These are phyloP conservation scores for Umimayanthus chanpuru DNA, from an alignment of 92 coral and sea anemone species.

Conservation along the genomic window DNA sequence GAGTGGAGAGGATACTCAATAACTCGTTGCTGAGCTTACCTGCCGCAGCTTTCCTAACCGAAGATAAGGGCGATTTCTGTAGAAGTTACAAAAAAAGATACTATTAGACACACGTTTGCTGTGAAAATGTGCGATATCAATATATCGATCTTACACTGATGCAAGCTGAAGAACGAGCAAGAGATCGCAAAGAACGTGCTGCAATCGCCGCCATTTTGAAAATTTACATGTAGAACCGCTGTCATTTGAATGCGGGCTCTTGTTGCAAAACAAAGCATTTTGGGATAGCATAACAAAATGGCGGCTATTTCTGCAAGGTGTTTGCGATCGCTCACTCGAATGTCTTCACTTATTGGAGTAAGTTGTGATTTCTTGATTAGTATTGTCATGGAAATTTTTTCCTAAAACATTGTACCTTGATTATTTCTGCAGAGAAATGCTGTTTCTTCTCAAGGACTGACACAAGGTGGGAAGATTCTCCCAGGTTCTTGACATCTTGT, in stretches of 20 bases:
- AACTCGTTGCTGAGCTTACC: neutral
- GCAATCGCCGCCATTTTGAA: constrained; percentile 86
- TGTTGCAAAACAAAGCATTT: neutral
- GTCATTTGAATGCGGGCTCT: neutral
- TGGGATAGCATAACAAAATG: constrained; percentile 76
- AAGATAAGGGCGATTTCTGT: constrained; percentile 30
- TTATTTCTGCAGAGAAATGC: constrained; percentile 19
- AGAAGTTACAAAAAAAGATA: neutral
- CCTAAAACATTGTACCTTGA: neutral
- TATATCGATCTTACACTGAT: constrained; percentile 52
- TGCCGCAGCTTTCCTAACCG: constrained; percentile 26
- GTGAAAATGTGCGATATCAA: neutral
- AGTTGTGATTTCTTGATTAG: constrained; percentile 22
- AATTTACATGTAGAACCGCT: constrained; percentile 24
- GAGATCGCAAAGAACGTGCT: constrained; percentile 81
- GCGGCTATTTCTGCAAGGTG: constrained; percentile 84
- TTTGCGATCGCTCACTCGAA: constrained; percentile 75
- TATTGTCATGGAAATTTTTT: neutral
- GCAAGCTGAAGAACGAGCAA: constrained; percentile 67
- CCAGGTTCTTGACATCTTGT: no score
- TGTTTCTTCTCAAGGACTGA: constrained; percentile 30
- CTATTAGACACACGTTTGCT: neutral
- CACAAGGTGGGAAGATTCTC: constrained; percentile 20
- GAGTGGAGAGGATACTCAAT: no score
- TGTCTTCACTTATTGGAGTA: constrained; percentile 65